Evolutionary conservation across 1,140 invertebrate species (phyloP).

Genomic region (Monomorium pharaonis): DNA sequence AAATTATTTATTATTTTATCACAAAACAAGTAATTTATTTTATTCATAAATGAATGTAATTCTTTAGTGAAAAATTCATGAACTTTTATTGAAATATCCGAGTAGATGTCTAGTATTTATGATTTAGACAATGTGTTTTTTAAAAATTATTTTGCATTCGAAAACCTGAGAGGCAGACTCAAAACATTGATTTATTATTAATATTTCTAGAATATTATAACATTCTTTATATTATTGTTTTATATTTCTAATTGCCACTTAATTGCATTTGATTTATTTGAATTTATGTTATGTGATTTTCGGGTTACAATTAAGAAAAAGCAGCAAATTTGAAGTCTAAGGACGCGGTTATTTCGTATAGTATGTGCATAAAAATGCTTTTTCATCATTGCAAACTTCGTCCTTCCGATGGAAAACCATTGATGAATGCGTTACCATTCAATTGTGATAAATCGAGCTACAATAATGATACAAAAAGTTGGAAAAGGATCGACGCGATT

Average conservation of each 20-base stretch:
- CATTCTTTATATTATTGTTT: not conserved
- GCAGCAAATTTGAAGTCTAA: not conserved
- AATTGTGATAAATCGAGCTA: constrained; percentile 30
- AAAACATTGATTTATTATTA: not conserved
- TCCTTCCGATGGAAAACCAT: not conserved
- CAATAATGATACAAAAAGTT: not conserved
- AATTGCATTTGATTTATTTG: not conserved
- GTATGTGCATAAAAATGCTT: not conserved
- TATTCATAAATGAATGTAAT: not conserved
- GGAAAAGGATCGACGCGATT: not conserved
- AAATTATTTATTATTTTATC: not conserved
- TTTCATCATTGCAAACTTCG: not conserved
- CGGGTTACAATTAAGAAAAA: not conserved
- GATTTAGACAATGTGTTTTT: not conserved
- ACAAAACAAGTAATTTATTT: not conserved
- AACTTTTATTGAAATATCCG: not conserved
- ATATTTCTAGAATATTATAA: not conserved
- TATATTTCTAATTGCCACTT: not conserved
- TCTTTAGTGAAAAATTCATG: not conserved
- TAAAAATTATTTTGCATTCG: not conserved
- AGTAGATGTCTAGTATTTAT: not conserved
- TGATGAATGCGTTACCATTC: constrained; percentile 9
- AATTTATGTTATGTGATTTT: not conserved
- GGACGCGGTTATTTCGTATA: not conserved
- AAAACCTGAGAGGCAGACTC: not conserved